Conservation (phyloP, 2,113 vertebrate species). For the Phyllostomus hastatus region DNA sequence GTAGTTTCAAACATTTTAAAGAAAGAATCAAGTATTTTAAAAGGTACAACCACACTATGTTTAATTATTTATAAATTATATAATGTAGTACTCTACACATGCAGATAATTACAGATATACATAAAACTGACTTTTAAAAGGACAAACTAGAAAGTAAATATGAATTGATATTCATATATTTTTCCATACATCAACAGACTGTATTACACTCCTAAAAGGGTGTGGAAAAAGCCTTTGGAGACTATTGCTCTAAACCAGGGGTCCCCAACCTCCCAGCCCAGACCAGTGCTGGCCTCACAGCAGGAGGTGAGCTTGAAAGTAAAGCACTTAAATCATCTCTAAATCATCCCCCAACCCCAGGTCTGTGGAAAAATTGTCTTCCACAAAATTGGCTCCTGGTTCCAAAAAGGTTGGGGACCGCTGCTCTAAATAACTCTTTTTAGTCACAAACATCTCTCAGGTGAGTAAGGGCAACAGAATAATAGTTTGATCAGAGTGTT, state of each 20-base stretch:
- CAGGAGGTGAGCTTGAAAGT: too few species aligned
- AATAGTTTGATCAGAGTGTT: neutral
- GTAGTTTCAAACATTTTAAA: constrained; percentile 23
- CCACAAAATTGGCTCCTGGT: too few species aligned
- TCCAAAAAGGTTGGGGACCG: too few species aligned
- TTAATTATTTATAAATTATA: neutral
- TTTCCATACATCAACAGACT: neutral
- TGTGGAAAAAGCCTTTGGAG: neutral
- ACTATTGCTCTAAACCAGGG: neutral
- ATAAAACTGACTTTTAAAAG: neutral
- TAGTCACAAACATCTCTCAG: neutral
- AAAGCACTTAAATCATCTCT: too few species aligned
- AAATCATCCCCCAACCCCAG: too few species aligned
- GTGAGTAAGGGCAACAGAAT: neutral
- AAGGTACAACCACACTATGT: neutral
- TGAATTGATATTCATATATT: neutral
- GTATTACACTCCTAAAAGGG: neutral
- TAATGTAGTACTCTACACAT: neutral
- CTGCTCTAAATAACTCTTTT: neutral
- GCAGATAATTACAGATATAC: neutral
- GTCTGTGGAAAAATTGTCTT: too few species aligned
- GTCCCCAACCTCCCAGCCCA: too few species aligned
- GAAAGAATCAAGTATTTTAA: neutral
- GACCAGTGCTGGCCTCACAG: too few species aligned
- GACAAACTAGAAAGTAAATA: neutral